phyloP scores from a whole-genome alignment of 2,888 invertebrate genomes.

The Drosophila multiciliata region DNA sequence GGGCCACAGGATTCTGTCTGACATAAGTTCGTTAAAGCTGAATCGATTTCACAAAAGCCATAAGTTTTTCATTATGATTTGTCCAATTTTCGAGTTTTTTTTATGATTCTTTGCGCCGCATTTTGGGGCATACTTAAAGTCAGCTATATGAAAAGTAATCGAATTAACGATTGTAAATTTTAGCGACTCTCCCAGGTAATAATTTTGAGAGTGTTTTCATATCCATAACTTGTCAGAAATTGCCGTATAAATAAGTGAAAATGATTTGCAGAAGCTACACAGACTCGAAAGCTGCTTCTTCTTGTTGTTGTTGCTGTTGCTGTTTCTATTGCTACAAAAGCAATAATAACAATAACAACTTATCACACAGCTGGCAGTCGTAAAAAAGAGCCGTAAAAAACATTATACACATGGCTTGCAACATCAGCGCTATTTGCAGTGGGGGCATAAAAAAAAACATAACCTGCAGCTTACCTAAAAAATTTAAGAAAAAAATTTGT shows the following conservation, averaged over 20 bases:
- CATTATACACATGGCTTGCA: slow-evolving; percentile 60
- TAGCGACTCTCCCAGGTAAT: not conserved
- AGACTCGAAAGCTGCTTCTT: slow-evolving; percentile 16
- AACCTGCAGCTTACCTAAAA: slow-evolving; percentile 44
- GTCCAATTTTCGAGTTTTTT: not conserved
- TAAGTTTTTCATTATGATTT: not conserved
- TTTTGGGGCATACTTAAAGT: not conserved
- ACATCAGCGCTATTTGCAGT: slow-evolving; percentile 67
- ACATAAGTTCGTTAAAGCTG: not conserved
- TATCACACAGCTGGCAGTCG: slow-evolving; percentile 50
- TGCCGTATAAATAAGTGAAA: slow-evolving; percentile 39
- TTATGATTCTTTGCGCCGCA: not conserved
- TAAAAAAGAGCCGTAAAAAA: slow-evolving; percentile 55
- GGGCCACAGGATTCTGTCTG: not conserved
- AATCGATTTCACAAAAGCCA: not conserved
- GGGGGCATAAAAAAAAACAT: slow-evolving; percentile 31
- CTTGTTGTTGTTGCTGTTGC: slow-evolving; percentile 16
- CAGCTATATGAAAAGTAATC: slow-evolving; percentile 3
- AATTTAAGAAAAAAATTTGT: slow-evolving; percentile 15
- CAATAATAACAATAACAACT: slow-evolving; percentile 41
- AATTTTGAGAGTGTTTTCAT: slow-evolving; percentile 20
- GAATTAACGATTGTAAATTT: slow-evolving; percentile 1
- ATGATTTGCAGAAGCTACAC: slow-evolving; percentile 34
- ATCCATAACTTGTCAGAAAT: slow-evolving; percentile 23
- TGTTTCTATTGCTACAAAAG: slow-evolving; percentile 26